Percentiles rank a stretch among this genome's conserved stretches.
Conservation (phyloP, 2,113 vertebrate genomes). For the Dromiciops gliroides region DNA sequence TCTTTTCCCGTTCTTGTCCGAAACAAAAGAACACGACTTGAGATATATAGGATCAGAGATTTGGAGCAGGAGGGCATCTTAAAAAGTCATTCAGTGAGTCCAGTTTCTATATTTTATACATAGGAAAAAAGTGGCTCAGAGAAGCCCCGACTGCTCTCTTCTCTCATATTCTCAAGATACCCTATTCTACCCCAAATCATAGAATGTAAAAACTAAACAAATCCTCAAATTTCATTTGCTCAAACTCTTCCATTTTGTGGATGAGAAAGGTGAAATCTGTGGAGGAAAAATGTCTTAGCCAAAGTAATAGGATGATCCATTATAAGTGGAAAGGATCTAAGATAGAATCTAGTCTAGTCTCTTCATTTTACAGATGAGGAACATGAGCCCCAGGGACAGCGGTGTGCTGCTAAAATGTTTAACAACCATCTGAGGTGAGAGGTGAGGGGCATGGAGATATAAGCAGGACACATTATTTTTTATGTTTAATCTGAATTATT, state of each 20-base stretch:
- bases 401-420: not conserved
- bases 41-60: no score
- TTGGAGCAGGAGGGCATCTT: not conserved
- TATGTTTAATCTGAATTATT: not conserved
- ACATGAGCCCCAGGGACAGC: not conserved
- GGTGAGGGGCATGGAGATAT: not conserved
- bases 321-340: not conserved
- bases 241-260: not conserved
- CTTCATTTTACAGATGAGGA: not conserved
- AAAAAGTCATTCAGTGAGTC: not conserved
- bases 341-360: not conserved
- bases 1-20: no score
- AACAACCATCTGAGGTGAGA: not conserved
- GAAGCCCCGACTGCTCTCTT: not conserved
- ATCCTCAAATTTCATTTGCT: not conserved
- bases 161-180: not conserved
- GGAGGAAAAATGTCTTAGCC: not conserved
- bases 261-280: not conserved
- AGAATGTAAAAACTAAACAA: not conserved
- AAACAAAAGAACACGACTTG: no score
- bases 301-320: not conserved
- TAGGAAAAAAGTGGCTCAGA: not conserved
- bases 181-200: not conserved
- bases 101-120: not conserved
- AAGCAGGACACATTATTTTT: not conserved